Base-by-base conservation (phyloP, 2,888 invertebrate genomes). In the Salpingus planirostris region DNA sequence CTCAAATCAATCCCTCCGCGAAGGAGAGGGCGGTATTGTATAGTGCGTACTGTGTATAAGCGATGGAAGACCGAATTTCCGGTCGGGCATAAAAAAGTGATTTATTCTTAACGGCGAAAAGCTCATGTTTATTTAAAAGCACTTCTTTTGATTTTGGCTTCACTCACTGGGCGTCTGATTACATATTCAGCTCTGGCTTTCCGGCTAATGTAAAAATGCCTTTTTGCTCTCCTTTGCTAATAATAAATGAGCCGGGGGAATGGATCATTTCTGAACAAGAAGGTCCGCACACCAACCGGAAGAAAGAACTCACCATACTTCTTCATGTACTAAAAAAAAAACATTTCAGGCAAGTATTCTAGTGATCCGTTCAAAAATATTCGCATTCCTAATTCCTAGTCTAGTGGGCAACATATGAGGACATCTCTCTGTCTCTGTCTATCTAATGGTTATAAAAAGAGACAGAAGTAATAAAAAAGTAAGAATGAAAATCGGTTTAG, bases 201-300 rank as follows among this genome's bases (percentile, higher is more conserved):
- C 47, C 42, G 49, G 43, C 54, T 55, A 55, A 55, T 55, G 55
- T 54, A 55, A 55, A 55, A 55, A 55, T 55, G 54, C 54, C 53
- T 50, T 52, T 23, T 52, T 51, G 48, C 51, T 53, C 45, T 47
- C 39, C 52, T 55, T 49, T 52, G 43, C 52, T 52, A 55, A 55
- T 55, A 55, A 55, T 55, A 54, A 54, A 55, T 54, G 54, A 55
- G 52, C 39, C 24, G 33, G 29, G 39, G 40, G 40, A 37, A 33
- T 42, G 33, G 41, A 34, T 37, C 34, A 40, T 34, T 40, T 37
- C 33, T 35, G 24, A 32, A n/a, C n/a, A n/a, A 29, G 32, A 39
- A 29, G 39, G 29, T 26, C 26, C 28, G 28, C 18, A 33, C 48
- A 46, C 43, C 39, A n/a, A n/a, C n/a, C n/a, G n/a, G n/a, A n/a